Base-by-base conservation (phyloP, 1,140 invertebrate species). In the Cephus cinctus region DNA sequence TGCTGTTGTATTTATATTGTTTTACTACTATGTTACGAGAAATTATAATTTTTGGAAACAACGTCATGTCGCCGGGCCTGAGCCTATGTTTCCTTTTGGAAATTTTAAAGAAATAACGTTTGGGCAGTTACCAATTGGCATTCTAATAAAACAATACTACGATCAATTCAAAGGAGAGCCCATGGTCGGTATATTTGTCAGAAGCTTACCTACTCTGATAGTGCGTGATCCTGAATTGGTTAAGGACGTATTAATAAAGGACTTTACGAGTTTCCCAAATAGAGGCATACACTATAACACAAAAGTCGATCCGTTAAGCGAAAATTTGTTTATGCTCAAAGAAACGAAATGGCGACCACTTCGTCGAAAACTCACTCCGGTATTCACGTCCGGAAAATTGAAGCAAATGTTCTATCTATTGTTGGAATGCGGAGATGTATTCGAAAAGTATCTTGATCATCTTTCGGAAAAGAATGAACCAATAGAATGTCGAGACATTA, bases 351-450 rank as follows among this genome's bases (percentile, higher is more conserved):
- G 1, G 39, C 63, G 45, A 50, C 40, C 22, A 22, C 15, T 6
- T 14, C 47, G 6, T 47, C 48, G 21, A 51, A 44, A 21, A 65
- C 61, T 78, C 12, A 67, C 68, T 11, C 73, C 73, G 2, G 62
- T 67, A 4, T 80, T 81, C 39, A 77, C 78, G 0, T 73, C 74
- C 0, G 73, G 74, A 8, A 81, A 80, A 57, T 47, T 82, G 4
- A 80, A 75, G 36, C 58, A 65, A 12, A 79, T 80, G 75, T 78
- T 79, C 50, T 67, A 69, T 45, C 56, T 76, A 1, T 50, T 78
- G 16, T 41, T 57, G 18, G 61, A 65, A 34, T 71, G 61, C 23
- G 63, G 73, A 6, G 65, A 78, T 30, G 65, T 76, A 43, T 64
- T 80, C n/a, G 63, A 75, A 22, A 9, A 63, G 0, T 61, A 73